phyloP scores from a whole-genome alignment of 1,140 invertebrate genomes.

The Leptinotarsa texana region DNA sequence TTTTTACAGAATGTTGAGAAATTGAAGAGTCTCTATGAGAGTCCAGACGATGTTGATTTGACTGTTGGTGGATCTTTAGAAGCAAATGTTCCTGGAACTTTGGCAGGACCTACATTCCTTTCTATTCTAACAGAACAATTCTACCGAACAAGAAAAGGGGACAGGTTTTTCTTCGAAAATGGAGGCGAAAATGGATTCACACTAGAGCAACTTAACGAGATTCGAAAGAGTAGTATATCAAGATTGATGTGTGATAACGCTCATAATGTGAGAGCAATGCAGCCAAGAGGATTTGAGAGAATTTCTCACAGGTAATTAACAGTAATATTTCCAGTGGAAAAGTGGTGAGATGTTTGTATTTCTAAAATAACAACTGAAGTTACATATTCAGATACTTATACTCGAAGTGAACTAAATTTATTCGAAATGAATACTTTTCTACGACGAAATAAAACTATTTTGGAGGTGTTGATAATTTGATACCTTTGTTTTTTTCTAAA shows the following conservation, averaged over 20 bases:
- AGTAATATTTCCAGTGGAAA: neutral
- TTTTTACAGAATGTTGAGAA: slow-evolving; percentile 66
- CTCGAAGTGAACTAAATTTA: too few species aligned
- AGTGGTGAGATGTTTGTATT: too few species aligned
- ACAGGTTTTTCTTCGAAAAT: slow-evolving; percentile 84
- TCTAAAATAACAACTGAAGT: too few species aligned
- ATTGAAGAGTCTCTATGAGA: slow-evolving; percentile 67
- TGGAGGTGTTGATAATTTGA: too few species aligned
- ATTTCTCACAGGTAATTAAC: slow-evolving; percentile 62
- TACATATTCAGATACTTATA: too few species aligned
- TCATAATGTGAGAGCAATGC: slow-evolving; percentile 74
- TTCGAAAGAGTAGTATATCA: slow-evolving; percentile 81
- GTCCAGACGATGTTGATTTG: slow-evolving; percentile 85
- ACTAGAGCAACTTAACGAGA: slow-evolving; percentile 62
- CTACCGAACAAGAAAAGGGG: slow-evolving; percentile 78
- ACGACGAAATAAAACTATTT: too few species aligned
- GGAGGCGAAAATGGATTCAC: slow-evolving; percentile 60
- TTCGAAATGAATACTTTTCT: too few species aligned
- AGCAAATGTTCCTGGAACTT: slow-evolving; percentile 71
- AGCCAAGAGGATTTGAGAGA: slow-evolving; percentile 66
- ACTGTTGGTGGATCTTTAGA: slow-evolving; percentile 86
- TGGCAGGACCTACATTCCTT: slow-evolving; percentile 88
- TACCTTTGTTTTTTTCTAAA: too few species aligned
- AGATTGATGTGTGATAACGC: slow-evolving; percentile 87
- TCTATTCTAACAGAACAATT: slow-evolving; percentile 91